Conservation (phyloP, 2,888 invertebrate genomes). For the Altica lythri region DNA sequence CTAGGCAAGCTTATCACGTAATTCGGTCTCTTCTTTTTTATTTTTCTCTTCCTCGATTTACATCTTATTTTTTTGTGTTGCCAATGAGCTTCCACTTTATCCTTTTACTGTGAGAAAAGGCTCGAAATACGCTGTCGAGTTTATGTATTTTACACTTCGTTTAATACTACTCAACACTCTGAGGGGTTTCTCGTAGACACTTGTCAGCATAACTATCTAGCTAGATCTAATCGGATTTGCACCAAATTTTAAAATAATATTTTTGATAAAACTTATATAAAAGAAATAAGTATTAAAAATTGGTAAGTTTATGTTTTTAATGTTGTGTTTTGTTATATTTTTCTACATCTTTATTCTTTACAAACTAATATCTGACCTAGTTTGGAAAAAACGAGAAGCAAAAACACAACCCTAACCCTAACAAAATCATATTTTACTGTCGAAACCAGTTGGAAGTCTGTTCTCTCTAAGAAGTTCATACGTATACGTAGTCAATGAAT, state of each 20-base stretch:
- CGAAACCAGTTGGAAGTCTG: slow-evolving; percentile 14
- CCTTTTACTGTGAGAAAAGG: slow-evolving; percentile 5
- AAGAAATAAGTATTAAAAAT: no score
- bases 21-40: slow-evolving; percentile 3
- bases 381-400: no score
- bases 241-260: no score
- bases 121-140: slow-evolving; percentile 11
- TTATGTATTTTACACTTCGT: slow-evolving; percentile 23
- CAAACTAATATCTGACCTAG: no score
- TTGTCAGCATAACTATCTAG: background rate
- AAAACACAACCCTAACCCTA: no score
- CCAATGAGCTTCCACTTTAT: slow-evolving; percentile 14
- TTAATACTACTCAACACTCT: slow-evolving; percentile 16
- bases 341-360: no score
- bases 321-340: no score
- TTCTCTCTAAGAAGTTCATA: slow-evolving; percentile 32
- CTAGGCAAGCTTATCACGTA: slow-evolving; percentile 11
- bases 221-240: background rate
- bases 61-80: slow-evolving; percentile 14
- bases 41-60: slow-evolving; percentile 14
- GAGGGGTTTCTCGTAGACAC: background rate
- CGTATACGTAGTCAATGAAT: slow-evolving; percentile 40
- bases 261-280: no score
- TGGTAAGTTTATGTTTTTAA: no score
- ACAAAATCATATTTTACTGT: slow-evolving; percentile 14